Percentiles rank a stretch among this genome's conserved stretches.
phyloP scores from a whole-genome alignment of 2,888 invertebrate genomes.

The Scaptomyza cyrtandrae region DNA sequence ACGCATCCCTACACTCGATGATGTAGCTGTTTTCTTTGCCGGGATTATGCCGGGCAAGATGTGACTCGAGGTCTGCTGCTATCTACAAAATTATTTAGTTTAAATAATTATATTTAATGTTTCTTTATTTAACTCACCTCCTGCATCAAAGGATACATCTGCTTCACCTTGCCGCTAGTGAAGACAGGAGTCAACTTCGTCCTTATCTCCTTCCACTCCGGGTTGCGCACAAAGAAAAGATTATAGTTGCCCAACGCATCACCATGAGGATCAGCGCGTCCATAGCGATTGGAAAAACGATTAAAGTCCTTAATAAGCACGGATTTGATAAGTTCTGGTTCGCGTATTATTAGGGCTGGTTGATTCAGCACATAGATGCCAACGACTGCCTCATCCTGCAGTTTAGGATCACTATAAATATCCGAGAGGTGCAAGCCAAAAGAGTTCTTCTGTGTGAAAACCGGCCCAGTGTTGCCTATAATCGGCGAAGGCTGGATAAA shows the following conservation, averaged over 20 bases:
- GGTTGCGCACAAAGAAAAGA: slow-evolving; percentile 85
- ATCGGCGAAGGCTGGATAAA: slow-evolving; percentile 83
- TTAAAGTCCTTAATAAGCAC: slow-evolving; percentile 85
- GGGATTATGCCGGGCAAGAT: slow-evolving; percentile 44
- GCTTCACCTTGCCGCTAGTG: slow-evolving; percentile 84
- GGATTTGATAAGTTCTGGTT: slow-evolving; percentile 84
- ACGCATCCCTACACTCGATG: slow-evolving; percentile 78
- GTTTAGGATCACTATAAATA: slow-evolving; percentile 78
- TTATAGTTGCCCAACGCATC: slow-evolving; percentile 84
- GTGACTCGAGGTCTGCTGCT: slow-evolving; percentile 69
- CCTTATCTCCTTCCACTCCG: slow-evolving; percentile 84
- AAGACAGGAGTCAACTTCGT: slow-evolving; percentile 85
- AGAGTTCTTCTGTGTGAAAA: slow-evolving; percentile 73
- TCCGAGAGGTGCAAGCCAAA: slow-evolving; percentile 81
- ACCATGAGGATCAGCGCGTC: slow-evolving; percentile 71
- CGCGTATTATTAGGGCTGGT: slow-evolving; percentile 84
- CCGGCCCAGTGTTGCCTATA: slow-evolving; percentile 84
- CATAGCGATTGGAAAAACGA: slow-evolving; percentile 82
- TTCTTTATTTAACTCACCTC: slow-evolving; percentile 59
- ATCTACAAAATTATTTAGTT: slow-evolving; percentile 53
- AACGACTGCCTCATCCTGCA: slow-evolving; percentile 75
- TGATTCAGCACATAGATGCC: slow-evolving; percentile 84
- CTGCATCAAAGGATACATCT: slow-evolving; percentile 82
- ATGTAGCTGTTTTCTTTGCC: slow-evolving; percentile 37
- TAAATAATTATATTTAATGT: too few relatives aligned